Evolutionary conservation across 2,888 invertebrate species (phyloP), one percentile per base, ranked within the genome.

Genomic region (Tenthredo mesomela): DNA sequence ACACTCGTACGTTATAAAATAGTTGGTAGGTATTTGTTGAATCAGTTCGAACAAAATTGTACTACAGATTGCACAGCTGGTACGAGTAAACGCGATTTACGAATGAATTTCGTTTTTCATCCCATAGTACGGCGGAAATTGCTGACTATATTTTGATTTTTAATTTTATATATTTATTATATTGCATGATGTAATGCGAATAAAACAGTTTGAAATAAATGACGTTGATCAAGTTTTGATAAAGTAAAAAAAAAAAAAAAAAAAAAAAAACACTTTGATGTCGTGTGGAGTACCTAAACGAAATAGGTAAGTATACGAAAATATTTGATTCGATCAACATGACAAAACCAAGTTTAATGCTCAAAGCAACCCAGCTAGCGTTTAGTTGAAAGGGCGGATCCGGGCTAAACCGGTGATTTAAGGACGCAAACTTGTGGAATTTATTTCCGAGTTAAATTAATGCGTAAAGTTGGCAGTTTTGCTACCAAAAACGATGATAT

Each of bases 381-480:
- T 58, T 61, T 37, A 50, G 61, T 61, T 61, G 61, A 37, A 80
- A 80, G 50, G n/a, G 80, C 37, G 40, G 40, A 40, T 61, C 33
- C 80, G 61, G 40, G n/a, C n/a, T 80, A 40, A 80, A 37, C 80
- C 80, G 12, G 58, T 80, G 61, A 80, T 80, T 80, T 58, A 80
- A 21, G 78, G 78, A 61, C 61, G 40, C 1, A 37, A 80, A 80
- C 37, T 80, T 80, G 80, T 61, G 40, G 18, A 80, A 61, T 80
- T 80, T 58, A 80, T 80, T 80, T 50, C 40, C 3, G 21, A 80
- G 61, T 61, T 80, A 80, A 80, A 80, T 80, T 80, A 80, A 80
- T 80, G 80, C 50, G 7, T 15, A 58, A 80, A 80, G 61, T 80
- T 80, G 25, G 58, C 58, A 40, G 58, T 40, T 21, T 40, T 40